phyloP scores from a whole-genome alignment of 2,888 invertebrate genomes.

The Rhaphigaster nebulosa region DNA sequence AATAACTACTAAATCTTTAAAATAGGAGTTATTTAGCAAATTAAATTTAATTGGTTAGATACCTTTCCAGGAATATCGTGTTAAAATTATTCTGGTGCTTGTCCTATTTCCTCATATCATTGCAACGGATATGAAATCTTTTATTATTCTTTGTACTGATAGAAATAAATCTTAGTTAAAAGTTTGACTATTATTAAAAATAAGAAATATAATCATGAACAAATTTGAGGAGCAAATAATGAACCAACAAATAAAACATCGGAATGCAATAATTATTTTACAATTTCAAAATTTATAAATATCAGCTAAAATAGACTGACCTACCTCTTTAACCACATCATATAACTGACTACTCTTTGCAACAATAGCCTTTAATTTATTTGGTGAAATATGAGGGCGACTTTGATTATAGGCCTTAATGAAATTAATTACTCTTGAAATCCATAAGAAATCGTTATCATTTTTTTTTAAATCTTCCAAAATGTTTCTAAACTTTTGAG shows the following conservation, averaged over 20 bases:
- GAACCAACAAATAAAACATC: neutral
- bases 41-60: too few species aligned
- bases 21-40: too few species aligned
- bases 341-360: slow-evolving; percentile 36
- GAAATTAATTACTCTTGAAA: slow-evolving; percentile 55
- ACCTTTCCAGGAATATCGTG: too few species aligned
- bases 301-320: neutral
- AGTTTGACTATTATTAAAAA: neutral
- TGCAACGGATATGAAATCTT: too few species aligned
- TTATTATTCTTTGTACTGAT: too few species aligned
- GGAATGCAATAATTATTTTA: neutral
- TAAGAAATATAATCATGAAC: neutral
- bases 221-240: neutral
- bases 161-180: neutral
- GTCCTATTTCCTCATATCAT: too few species aligned
- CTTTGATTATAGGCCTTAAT: slow-evolving; percentile 59
- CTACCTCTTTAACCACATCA: slow-evolving; percentile 43
- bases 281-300: neutral
- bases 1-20: too few species aligned
- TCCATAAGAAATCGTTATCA: slow-evolving; percentile 43
- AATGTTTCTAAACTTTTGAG: slow-evolving; percentile 52
- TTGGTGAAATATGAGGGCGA: slow-evolving; percentile 35
- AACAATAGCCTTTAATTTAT: slow-evolving; percentile 60
- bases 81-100: too few species aligned
- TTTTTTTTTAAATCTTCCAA: slow-evolving; percentile 31